phyloP scores from a whole-genome alignment of 2,888 invertebrate species.

The Pinctada fucata region DNA sequence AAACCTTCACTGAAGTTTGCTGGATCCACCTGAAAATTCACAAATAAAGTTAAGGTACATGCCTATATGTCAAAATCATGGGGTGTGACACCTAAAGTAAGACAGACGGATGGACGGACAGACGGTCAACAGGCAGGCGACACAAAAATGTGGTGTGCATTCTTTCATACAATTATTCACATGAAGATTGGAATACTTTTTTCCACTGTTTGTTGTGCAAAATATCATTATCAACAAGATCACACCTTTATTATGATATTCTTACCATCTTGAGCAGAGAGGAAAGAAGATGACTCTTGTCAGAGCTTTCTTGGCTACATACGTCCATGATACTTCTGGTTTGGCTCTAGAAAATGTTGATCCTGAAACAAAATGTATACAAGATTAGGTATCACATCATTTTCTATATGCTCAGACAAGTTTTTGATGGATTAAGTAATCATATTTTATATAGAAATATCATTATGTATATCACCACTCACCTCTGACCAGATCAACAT shows the following conservation, averaged over 20 bases:
- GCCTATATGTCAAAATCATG: not conserved
- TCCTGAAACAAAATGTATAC: constrained; percentile 80
- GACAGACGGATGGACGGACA: not conserved
- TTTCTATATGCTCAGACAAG: no score
- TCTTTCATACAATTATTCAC: no score
- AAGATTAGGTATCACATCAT: no score
- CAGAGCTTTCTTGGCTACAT: constrained; percentile 89
- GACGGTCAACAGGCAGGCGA: not conserved
- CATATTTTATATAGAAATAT: no score
- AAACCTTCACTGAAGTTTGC: constrained; percentile 89
- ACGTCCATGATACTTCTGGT: constrained; percentile 92
- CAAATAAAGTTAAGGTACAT: not conserved
- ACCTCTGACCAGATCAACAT: constrained; percentile 97
- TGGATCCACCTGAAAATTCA: constrained; percentile 79
- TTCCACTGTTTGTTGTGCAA: no score
- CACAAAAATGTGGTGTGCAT: no score
- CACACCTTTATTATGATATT: not conserved
- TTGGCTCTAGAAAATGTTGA: constrained; percentile 97
- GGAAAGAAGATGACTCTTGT: constrained; percentile 90
- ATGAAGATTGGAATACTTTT: no score
- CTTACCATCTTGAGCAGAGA: constrained; percentile 88
- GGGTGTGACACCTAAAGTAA: not conserved
- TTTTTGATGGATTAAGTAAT: no score
- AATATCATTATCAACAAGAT: no score
- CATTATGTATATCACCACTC: constrained; percentile 44